Evolutionary conservation across 37 sponge, comb jelly and placozoan genomes (phyloP).

Genomic region (Amphimedon queenslandica): DNA sequence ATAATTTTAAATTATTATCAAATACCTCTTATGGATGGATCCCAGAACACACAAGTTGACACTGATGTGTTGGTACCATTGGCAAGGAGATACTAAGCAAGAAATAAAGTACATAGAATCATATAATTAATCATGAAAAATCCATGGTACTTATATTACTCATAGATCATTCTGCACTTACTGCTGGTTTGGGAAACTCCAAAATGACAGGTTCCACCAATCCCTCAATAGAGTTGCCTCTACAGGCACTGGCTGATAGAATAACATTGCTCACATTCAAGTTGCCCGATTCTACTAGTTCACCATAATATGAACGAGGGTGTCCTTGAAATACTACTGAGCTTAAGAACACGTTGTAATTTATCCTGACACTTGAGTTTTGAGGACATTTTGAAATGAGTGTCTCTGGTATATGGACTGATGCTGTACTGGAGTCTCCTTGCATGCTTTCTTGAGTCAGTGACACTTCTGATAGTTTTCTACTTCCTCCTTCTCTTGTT

Average conservation of each 20-base stretch:
- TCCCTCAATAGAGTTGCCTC: neutral
- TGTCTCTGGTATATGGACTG: no score
- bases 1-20: neutral
- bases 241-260: neutral
- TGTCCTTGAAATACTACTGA: neutral
- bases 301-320: neutral
- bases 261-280: neutral
- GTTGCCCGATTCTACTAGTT: neutral
- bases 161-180: no score
- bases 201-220: neutral
- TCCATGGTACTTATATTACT: no score
- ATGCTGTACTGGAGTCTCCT: no score
- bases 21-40: neutral
- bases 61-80: neutral
- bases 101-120: neutral
- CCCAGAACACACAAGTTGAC: slow-evolving; percentile 4
- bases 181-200: neutral
- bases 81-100: neutral
- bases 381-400: no score
- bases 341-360: neutral
- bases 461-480: no score
- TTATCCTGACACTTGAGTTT: no score
- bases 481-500: no score
- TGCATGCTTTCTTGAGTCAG: no score
- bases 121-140: no score